Base-by-base conservation (phyloP, 1,140 invertebrate species). In the Hyles vespertilio region DNA sequence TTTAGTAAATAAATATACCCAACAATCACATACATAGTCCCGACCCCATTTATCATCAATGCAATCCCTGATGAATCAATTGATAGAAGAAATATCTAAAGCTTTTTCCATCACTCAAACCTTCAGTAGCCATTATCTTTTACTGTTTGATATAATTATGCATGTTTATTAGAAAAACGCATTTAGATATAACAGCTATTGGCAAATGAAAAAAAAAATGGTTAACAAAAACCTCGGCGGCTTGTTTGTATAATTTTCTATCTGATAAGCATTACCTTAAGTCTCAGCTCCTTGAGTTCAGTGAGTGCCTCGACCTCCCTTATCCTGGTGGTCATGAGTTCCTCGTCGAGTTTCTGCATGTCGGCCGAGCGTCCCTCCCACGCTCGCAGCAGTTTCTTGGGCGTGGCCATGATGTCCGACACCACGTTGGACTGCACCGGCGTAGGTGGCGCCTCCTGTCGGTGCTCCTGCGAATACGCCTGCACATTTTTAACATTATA, bases 231-330 rank as follows among this genome's bases (percentile, higher is more conserved):
- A 3, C 9, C 44, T 61, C 66, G n/a, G 66, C 32, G 47, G 32
- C n/a, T n/a, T 50, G 32, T 12, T 22, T 9, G 55, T 12, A 51
- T 22, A 22, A 22, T 22, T 22, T 22, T 22, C 22, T 22, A 22
- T 22, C 22, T 22, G 22, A 22, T 22, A 22, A 22, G 22, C 22
- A 2, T 40, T 8, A 93, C 94, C 89, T 98, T 99, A 5, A 99
- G 93, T 74, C 97, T 93, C 49, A 98, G 91, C 80, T 98, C 97
- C 82, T 99, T 99, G 0, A 98, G 90, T 87, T 99, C 98, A 3
- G 97, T 96, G 0, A 97, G 88, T 3, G 96, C 95, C 75, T 98
- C 96, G 90, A 98, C 97, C 87, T 98, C 97, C 50, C 96, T 90
- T 49, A 98, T 94, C 59, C 95, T 93, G 5, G 96, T 95, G 3